phyloP scores from a whole-genome alignment of 35 echinoderm and acorn worm species.

The Stichopus chloronotus region DNA sequence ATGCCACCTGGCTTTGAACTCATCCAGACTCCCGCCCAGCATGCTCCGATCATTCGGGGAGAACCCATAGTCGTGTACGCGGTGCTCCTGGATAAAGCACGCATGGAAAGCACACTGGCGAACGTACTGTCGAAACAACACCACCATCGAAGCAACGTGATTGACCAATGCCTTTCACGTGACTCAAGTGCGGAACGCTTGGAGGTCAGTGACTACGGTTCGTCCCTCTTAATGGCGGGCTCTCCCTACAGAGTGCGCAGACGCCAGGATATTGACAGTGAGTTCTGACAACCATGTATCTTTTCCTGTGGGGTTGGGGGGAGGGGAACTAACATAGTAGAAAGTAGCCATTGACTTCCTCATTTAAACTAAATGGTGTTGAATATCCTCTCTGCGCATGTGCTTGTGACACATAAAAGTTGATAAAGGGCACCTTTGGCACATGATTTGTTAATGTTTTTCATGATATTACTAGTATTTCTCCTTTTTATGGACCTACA shows the following conservation, averaged over 20 bases:
- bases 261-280: slow-evolving; percentile 52
- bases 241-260: slow-evolving; percentile 49
- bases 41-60: slow-evolving; percentile 70
- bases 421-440: no score
- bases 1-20: slow-evolving; percentile 88
- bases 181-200: slow-evolving; percentile 72
- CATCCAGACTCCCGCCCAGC: slow-evolving; percentile 69
- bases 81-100: slow-evolving; percentile 80
- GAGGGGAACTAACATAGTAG: no score
- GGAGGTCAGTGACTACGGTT: slow-evolving; percentile 55
- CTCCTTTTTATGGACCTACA: no score
- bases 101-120: slow-evolving; percentile 86
- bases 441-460: no score
- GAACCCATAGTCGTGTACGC: slow-evolving; percentile 93
- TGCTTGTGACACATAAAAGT: no score
- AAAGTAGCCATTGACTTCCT: no score
- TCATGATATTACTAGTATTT: no score
- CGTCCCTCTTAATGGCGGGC: slow-evolving; percentile 30
- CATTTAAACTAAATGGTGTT: no score
- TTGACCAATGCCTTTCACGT: slow-evolving; percentile 66
- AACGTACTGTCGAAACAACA: slow-evolving; percentile 67
- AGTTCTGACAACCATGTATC: background rate
- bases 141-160: slow-evolving; percentile 62
- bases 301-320: no score
- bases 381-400: no score